Percentiles rank a stretch among this genome's conserved stretches.
phyloP scores from a whole-genome alignment of 2,888 invertebrate species.

The Dione juno region DNA sequence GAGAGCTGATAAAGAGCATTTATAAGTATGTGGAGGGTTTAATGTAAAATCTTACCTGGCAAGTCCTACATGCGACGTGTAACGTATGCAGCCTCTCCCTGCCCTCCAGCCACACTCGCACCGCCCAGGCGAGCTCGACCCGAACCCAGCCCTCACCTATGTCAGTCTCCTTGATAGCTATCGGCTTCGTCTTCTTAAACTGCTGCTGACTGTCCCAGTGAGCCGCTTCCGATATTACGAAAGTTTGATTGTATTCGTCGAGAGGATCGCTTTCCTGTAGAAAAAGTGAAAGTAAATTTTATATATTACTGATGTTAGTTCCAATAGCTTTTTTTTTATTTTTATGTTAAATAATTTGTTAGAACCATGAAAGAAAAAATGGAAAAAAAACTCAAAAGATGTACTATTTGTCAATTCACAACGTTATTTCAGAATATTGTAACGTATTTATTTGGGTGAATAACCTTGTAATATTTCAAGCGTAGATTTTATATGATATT shows the following conservation, averaged over 20 bases:
- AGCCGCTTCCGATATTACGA: constrained; percentile 90
- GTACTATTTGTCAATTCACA: too few relatives aligned
- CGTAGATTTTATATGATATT: too few relatives aligned
- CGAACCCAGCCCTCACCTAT: constrained; percentile 91
- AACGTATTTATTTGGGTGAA: too few relatives aligned
- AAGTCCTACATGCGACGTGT: constrained; percentile 90
- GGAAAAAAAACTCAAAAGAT: too few relatives aligned
- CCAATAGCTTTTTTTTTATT: too few relatives aligned
- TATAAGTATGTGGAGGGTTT: too few relatives aligned
- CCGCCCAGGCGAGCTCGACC: constrained; percentile 89
- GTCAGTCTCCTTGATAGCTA: constrained; percentile 90
- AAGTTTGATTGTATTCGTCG: constrained; percentile 88
- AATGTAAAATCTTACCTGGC: constrained; percentile 80
- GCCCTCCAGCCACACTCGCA: constrained; percentile 89
- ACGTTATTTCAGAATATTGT: too few relatives aligned
- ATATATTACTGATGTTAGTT: too few relatives aligned
- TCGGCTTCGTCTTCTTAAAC: constrained; percentile 90
- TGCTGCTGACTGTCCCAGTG: constrained; percentile 88
- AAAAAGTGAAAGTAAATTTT: constrained; percentile 28
- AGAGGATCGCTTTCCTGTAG: constrained; percentile 82
- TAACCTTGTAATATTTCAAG: too few relatives aligned
- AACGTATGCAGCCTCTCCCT: constrained; percentile 87
- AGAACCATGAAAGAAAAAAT: too few relatives aligned
- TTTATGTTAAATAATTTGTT: too few relatives aligned
- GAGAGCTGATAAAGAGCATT: neutral